Conservation (phyloP, 2,113 vertebrate genomes). For the Colossoma macropomum region DNA sequence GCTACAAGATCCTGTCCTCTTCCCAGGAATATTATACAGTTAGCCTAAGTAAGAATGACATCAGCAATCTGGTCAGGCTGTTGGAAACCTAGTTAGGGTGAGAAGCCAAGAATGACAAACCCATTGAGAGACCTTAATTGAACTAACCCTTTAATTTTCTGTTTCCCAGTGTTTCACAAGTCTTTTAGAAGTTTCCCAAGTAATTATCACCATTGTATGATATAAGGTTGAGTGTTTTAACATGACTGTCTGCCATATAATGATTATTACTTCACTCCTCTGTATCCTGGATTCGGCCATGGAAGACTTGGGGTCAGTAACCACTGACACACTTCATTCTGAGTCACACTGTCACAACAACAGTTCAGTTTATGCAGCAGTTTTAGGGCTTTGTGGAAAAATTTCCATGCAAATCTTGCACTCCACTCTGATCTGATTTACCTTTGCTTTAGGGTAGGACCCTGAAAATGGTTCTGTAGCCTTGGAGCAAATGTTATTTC, state of each 20-base stretch:
- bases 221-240: not conserved
- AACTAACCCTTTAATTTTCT: not conserved
- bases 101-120: not conserved
- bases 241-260: not conserved
- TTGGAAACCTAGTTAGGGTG: not conserved
- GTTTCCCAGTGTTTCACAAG: not conserved
- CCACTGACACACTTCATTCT: not conserved
- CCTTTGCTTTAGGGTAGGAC: not conserved
- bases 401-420: not conserved
- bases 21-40: not conserved
- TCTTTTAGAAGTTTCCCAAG: not conserved
- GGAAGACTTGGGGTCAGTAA: not conserved
- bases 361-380: not conserved
- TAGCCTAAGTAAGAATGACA: not conserved
- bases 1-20: not conserved
- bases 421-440: not conserved
- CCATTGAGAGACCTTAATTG: not conserved
- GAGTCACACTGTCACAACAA: not conserved
- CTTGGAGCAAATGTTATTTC: no score
- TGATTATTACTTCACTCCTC: conserved; percentile 4
- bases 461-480: no score
- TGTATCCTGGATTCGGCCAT: conserved; percentile 10
- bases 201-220: not conserved
- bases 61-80: not conserved
- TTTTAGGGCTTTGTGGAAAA: not conserved